Evolutionary conservation across 2,113 vertebrate species (phyloP).

Genomic region (Pongo pygmaeus): DNA sequence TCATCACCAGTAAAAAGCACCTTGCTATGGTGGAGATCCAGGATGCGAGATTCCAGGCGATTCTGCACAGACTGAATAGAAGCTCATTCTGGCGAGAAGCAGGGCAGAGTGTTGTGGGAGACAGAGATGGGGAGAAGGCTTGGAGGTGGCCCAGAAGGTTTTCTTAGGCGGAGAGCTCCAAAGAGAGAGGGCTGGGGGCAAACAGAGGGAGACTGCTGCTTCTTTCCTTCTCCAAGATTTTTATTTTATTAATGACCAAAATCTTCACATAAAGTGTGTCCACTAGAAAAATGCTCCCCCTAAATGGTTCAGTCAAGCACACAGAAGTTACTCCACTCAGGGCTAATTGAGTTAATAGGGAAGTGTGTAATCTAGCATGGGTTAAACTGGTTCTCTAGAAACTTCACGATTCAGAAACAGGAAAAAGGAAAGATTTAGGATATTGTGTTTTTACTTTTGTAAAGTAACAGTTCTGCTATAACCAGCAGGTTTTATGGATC

Average conservation of each 20-base stretch:
- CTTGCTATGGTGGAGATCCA: fast-evolving
- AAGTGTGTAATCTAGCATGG: fast-evolving
- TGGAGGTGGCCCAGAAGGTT: background rate
- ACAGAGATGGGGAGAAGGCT: background rate
- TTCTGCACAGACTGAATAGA: no score
- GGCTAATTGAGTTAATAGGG: background rate
- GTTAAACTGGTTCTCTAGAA: background rate
- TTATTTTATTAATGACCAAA: background rate
- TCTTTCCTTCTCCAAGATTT: background rate
- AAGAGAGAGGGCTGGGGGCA: fast-evolving
- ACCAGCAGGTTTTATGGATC: background rate
- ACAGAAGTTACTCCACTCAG: background rate
- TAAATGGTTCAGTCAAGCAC: background rate
- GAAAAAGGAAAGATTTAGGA: background rate
- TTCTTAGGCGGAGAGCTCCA: background rate
- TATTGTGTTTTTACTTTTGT: background rate
- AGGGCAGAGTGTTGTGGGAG: background rate
- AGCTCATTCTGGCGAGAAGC: background rate
- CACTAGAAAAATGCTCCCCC: background rate
- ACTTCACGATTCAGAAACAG: background rate
- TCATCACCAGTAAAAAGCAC: background rate
- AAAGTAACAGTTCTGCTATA: background rate
- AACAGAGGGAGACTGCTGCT: background rate
- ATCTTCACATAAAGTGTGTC: fast-evolving
- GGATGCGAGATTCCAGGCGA: background rate